Base-by-base conservation (phyloP, 2,888 invertebrate species). In the Dolichomitus sp. region DNA sequence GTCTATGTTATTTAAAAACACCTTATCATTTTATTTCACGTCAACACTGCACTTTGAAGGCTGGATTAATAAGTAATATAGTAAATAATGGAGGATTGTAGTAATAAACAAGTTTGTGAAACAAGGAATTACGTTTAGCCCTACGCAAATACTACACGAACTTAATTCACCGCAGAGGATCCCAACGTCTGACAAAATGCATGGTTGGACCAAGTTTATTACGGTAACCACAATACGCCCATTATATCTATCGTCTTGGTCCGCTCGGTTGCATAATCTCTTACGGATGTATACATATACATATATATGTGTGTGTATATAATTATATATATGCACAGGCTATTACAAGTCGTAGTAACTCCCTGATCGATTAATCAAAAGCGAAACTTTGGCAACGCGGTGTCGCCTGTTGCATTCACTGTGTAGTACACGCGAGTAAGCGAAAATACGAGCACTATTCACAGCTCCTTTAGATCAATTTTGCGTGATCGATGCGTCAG, bases 351-450 rank as follows among this genome's bases (percentile, higher is more conserved):
- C 48, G 66, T 79, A 68, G 80, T 80, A 76, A 83, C 72, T 83
- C 80, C 68, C 63, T 87, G 88, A 90, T 89, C 91, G 90, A 91
- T 91, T 90, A 90, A 91, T 90, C 90, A 89, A 87, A 88, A 80
- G 84, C 88, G 89, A 90, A 90, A 91, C 89, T 91, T 89, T 89
- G 89, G 88, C 89, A 90, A 86, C 87, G 87, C 88, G 89, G 90
- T 89, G 90, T 90, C 91, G 92, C 91, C 91, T 92, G 92, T 92
- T 92, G 92, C 92, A 91, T 90, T 90, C 88, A 73, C 76, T 61
- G 77, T 73, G 52, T 33, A 37, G 75, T 68, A 61, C 78, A 79
- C 78, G 74, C 82, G 69, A 70, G 57, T 73, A 19, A 45, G 42
- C 45, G 70, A 50, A 48, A 48, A 45, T 37, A 48, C 61, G 73